Conservation (phyloP, 2,888 invertebrate genomes). For the Morpho achilles region DNA sequence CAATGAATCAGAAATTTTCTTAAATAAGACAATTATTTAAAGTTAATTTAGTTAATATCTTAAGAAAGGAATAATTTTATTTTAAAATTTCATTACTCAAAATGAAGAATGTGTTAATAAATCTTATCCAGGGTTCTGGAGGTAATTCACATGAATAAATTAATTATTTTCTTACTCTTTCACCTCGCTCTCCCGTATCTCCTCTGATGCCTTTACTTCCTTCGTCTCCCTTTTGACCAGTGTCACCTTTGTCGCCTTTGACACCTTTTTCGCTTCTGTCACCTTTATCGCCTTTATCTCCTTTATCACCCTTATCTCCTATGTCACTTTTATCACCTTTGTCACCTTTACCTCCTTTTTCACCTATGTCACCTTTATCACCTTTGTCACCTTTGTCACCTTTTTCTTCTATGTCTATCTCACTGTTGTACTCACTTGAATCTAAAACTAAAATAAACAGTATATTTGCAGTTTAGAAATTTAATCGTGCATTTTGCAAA, state of each 20-base stretch:
- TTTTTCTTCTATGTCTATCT: slow-evolving; percentile 7
- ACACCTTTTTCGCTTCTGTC: slow-evolving; percentile 21
- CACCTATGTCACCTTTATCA: slow-evolving; percentile 1
- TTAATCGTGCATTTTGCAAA: too few relatives aligned
- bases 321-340: slow-evolving; percentile 30
- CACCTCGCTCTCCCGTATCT: not conserved
- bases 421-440: not conserved
- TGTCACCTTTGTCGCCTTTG: slow-evolving; percentile 7
- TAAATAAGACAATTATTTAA: too few relatives aligned
- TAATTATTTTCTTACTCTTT: slow-evolving; percentile 1
- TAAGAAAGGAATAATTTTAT: too few relatives aligned
- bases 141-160: too few relatives aligned
- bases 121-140: too few relatives aligned
- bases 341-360: slow-evolving; percentile 11
- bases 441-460: too few relatives aligned
- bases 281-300: slow-evolving; percentile 13
- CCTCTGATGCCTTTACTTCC: slow-evolving; percentile 31
- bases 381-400: slow-evolving; percentile 21
- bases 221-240: not conserved
- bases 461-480: too few relatives aligned
- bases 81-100: too few relatives aligned
- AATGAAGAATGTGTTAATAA: too few relatives aligned
- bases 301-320: slow-evolving; percentile 1
- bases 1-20: too few relatives aligned
- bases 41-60: too few relatives aligned